A percentile compares a stretch with the other conserved stretches of the same genome.
Evolutionary conservation across 2,113 vertebrate genomes (phyloP).

Genomic region (Origma solitaria): DNA sequence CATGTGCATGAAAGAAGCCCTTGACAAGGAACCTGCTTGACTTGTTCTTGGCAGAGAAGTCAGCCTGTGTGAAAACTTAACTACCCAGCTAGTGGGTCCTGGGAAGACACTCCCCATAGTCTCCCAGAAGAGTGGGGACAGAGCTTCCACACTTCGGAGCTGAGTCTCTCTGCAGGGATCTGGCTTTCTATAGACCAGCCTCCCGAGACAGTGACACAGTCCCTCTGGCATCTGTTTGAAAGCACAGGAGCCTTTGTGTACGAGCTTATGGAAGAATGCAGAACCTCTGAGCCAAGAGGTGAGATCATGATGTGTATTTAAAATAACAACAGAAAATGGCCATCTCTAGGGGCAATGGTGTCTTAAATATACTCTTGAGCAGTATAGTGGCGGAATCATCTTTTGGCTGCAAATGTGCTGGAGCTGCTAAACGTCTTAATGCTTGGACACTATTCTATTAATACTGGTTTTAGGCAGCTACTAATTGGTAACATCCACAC

Average conservation of each 20-base stretch:
- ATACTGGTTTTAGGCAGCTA: background rate
- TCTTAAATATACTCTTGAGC: background rate
- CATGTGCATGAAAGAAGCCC: background rate
- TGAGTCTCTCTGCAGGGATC: background rate
- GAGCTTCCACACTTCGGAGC: background rate
- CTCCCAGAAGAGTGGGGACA: background rate
- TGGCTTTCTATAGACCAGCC: background rate
- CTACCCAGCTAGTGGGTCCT: rapidly evolving
- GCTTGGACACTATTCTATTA: background rate
- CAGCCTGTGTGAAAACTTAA: background rate
- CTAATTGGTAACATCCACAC: background rate
- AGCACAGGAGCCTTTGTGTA: background rate
- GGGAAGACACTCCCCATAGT: background rate
- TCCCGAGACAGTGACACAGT: background rate
- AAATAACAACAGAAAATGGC: background rate
- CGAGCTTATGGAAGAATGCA: background rate
- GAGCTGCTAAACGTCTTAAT: background rate
- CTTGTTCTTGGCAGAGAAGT: background rate
- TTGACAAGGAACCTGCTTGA: background rate
- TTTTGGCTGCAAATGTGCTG: background rate
- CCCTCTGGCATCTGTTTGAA: background rate
- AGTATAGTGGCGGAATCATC: background rate
- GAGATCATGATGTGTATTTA: background rate
- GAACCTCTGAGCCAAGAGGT: background rate
- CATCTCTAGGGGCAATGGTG: background rate